Conservation (phyloP, 2,888 invertebrate species). For the Lymantria dispar region DNA sequence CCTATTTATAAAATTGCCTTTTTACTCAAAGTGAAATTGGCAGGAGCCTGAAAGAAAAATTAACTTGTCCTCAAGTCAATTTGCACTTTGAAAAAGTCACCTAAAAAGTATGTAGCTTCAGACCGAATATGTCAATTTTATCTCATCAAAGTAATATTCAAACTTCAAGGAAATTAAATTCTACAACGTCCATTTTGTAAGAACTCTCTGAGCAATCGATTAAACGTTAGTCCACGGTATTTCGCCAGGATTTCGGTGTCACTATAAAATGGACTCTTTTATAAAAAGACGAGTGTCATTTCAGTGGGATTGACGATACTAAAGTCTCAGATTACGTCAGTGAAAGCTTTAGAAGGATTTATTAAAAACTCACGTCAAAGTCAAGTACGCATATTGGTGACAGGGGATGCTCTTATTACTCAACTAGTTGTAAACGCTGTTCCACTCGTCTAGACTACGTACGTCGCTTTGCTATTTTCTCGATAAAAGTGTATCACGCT, state of each 20-base stretch:
- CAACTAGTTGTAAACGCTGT: too few species aligned
- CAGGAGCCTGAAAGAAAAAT: not conserved
- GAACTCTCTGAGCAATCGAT: slow-evolving; percentile 10
- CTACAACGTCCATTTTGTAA: slow-evolving; percentile 10
- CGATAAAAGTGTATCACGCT: too few species aligned
- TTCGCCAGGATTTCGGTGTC: slow-evolving; percentile 10
- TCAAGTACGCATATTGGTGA: slow-evolving; percentile 2
- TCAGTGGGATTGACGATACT: slow-evolving; percentile 43
- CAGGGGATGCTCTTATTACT: slow-evolving; percentile 7
- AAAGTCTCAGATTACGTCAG: slow-evolving; percentile 39
- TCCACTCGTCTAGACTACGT: too few species aligned
- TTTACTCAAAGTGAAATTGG: not conserved
- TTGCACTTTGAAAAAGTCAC: slow-evolving; percentile 4
- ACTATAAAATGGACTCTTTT: slow-evolving; percentile 19
- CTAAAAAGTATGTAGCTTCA: slow-evolving; percentile 6
- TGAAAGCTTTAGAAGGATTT: slow-evolving; percentile 28
- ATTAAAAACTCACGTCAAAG: slow-evolving; percentile 27
- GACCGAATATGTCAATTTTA: slow-evolving; percentile 28
- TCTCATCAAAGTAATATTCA: slow-evolving; percentile 30
- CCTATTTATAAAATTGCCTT: not conserved
- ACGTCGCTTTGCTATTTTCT: too few species aligned
- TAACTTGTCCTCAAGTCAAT: slow-evolving; percentile 1
- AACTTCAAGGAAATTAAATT: slow-evolving; percentile 37
- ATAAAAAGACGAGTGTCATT: slow-evolving; percentile 37
- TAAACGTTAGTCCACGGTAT: not conserved